Percentiles rank a stretch among this genome's conserved stretches.
phyloP scores from a whole-genome alignment of 1,140 invertebrate species.

The Venturia canescens region DNA sequence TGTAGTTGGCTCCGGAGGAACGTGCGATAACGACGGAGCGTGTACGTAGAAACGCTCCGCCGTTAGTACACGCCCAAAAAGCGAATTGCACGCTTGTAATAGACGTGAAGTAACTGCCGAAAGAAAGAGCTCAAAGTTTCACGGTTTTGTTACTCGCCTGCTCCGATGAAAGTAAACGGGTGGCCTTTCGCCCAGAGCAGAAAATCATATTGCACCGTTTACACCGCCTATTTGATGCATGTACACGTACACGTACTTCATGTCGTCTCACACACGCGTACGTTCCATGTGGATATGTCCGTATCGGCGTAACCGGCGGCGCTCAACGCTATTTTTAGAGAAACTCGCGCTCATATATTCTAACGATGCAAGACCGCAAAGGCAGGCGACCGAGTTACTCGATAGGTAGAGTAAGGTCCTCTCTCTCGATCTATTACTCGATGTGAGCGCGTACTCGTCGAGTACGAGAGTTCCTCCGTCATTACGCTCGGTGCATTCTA shows the following conservation, averaged over 20 bases:
- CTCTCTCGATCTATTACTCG: slow-evolving; percentile 20
- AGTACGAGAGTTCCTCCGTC: background rate
- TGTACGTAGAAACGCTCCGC: background rate
- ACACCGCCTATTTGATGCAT: background rate
- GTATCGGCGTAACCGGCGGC: slow-evolving; percentile 42
- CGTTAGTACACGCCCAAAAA: background rate
- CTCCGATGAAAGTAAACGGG: slow-evolving; percentile 7
- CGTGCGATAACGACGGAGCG: background rate
- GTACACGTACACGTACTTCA: background rate
- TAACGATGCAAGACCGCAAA: slow-evolving; percentile 62
- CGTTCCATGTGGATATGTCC: background rate
- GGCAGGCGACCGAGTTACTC: slow-evolving; percentile 59
- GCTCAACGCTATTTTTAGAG: slow-evolving; percentile 60
- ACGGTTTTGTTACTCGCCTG: background rate
- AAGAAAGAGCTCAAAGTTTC: background rate
- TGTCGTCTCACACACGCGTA: background rate
- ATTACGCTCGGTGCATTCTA: background rate
- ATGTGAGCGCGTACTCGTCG: background rate
- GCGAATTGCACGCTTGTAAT: background rate
- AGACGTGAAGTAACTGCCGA: background rate
- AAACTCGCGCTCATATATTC: slow-evolving; percentile 53
- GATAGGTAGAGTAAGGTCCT: slow-evolving; percentile 38
- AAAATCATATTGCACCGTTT: slow-evolving; percentile 41
- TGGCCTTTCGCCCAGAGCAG: slow-evolving; percentile 30
- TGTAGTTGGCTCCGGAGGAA: background rate